phyloP scores from a whole-genome alignment of 2,113 vertebrate genomes.

The Capreolus pygargus region DNA sequence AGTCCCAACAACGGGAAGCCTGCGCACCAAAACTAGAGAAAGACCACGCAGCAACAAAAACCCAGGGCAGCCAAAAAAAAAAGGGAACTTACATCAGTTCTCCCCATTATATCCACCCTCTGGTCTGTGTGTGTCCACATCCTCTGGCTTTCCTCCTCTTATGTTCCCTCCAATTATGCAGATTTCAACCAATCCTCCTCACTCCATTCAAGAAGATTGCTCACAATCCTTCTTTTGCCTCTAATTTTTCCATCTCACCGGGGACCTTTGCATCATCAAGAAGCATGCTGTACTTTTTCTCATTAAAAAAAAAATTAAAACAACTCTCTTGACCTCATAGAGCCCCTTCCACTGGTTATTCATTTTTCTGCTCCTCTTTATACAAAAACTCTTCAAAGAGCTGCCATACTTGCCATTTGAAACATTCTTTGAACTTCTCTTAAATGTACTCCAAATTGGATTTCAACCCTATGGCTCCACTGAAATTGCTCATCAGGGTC shows the following conservation, averaged over 20 bases:
- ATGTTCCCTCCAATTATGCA: not conserved
- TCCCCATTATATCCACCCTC: fast-evolving
- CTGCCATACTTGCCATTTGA: not conserved
- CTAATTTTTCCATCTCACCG: not conserved
- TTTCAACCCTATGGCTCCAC: not conserved
- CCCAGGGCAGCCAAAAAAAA: not conserved
- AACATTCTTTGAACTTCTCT: not conserved
- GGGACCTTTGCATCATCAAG: not conserved
- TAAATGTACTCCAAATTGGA: not conserved
- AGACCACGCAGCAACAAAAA: not conserved
- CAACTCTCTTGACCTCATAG: not conserved
- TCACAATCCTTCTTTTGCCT: not conserved
- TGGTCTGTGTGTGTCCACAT: fast-evolving
- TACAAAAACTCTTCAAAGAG: not conserved
- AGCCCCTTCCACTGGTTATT: not conserved
- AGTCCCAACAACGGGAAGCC: not conserved
- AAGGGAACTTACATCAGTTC: not conserved
- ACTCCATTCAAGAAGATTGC: not conserved
- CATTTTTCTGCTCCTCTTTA: not conserved
- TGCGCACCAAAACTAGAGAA: not conserved
- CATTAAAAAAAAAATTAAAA: not conserved
- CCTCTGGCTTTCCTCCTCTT: not conserved
- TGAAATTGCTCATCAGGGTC: not conserved
- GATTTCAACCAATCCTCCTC: not conserved
- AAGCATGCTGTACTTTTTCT: not conserved